Evolutionary conservation across 2,888 invertebrate genomes (phyloP), one percentile per base, ranked within the genome.

Genomic region (Cyrtodaria siliqua): DNA sequence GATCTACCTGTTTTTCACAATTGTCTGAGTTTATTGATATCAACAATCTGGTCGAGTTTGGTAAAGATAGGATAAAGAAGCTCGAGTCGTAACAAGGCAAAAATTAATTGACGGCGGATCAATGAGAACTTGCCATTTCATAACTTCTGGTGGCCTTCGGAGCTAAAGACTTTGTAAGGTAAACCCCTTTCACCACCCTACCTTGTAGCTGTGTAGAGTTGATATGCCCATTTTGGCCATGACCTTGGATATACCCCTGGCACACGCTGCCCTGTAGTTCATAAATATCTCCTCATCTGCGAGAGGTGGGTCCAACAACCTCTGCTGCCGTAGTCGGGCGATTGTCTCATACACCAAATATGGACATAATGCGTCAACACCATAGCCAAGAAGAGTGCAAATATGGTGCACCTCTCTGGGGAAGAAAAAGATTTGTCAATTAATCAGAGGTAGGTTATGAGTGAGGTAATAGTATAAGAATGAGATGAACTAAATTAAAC

Each of bases 141-240:
- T n/a, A n/a, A n/a, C n/a, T n/a, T n/a, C n/a, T n/a, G n/a, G n/a
- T n/a, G n/a, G n/a, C n/a, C n/a, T n/a, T n/a, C n/a, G n/a, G n/a
- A n/a, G n/a, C n/a, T n/a, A n/a, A n/a, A n/a, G n/a, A n/a, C n/a
- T n/a, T n/a, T n/a, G n/a, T n/a, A n/a, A n/a, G n/a, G n/a, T n/a
- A n/a, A 33, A 33, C 12, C 6, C 12, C 33, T 33, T 33, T 8
- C 33, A 33, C 4, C 12, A 4, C 33, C 12, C 14, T 77, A 93
- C 93, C 94, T 99, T 99, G 94, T 99, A 99, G 0, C 98, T 99
- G 93, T 99, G 99, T 47, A 99, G 94, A 0, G 99, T 99, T 69
- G 98, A 98, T 91, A 99, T 99, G 69, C 99, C 99, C 99, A 99
- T 99, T 93, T 99, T 99, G 4, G 99, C 99, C 99, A 99, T 99